Evolutionary conservation across 2,888 invertebrate species (phyloP).

Genomic region (Epirrita christyi): DNA sequence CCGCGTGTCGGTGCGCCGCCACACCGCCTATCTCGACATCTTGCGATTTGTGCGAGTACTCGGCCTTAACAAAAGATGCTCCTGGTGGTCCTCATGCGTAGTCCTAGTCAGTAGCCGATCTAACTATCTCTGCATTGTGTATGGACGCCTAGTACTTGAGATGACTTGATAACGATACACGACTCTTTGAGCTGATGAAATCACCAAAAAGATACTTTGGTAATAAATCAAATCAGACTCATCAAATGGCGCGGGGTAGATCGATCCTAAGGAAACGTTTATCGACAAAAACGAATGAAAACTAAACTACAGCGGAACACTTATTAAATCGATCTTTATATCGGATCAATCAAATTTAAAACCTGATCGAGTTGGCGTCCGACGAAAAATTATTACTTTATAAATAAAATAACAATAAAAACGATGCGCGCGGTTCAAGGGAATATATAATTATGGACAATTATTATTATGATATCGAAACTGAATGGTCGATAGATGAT

Average conservation of each 20-base stretch:
- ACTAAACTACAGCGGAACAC: conserved; percentile 72
- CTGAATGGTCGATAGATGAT: conserved; percentile 83
- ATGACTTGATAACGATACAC: not conserved
- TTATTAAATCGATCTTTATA: conserved; percentile 83
- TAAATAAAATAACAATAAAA: conserved; percentile 86
- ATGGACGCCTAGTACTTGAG: conserved; percentile 22
- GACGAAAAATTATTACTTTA: conserved; percentile 83
- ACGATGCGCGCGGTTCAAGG: conserved; percentile 78
- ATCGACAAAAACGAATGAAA: conserved; percentile 72
- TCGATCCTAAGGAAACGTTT: conserved; percentile 70
- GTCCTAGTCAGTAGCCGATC: conserved; percentile 59
- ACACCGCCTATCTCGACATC: conserved; percentile 78
- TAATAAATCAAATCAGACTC: conserved; percentile 67
- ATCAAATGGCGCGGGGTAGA: conserved; percentile 61
- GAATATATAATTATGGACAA: conserved; percentile 85
- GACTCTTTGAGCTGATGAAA: conserved; percentile 20
- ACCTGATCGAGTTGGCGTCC: conserved; percentile 77
- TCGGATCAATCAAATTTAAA: conserved; percentile 85
- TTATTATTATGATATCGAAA: conserved; percentile 83
- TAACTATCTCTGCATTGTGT: conserved; percentile 59
- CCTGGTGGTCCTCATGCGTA: conserved; percentile 73
- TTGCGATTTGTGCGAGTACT: conserved; percentile 75
- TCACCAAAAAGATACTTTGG: conserved; percentile 22
- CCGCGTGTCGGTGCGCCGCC: conserved; percentile 72
- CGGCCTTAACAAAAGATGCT: conserved; percentile 75